Evolutionary conservation across 1,140 invertebrate species (phyloP).

Genomic region (Apis florea): DNA sequence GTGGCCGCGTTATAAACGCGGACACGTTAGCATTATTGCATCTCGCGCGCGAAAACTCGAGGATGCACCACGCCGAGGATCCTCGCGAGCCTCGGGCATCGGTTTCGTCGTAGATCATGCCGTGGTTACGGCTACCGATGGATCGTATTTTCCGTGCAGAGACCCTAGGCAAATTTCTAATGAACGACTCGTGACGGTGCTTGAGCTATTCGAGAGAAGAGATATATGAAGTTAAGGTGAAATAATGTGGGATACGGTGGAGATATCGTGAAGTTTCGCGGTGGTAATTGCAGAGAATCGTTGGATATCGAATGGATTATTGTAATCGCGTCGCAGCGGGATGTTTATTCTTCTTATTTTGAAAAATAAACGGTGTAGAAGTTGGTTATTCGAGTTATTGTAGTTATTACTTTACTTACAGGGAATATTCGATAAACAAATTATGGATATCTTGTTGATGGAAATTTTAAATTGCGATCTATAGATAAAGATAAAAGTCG

Average conservation of each 20-base stretch:
- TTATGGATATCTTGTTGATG: too few species aligned
- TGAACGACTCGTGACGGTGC: not conserved
- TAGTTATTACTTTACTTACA: too few species aligned
- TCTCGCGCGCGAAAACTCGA: conserved; percentile 65
- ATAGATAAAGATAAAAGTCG: too few species aligned
- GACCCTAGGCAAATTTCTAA: not conserved
- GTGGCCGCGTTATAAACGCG: conserved; percentile 60
- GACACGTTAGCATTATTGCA: conserved; percentile 75
- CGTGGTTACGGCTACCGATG: conserved; percentile 1
- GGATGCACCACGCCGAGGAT: conserved; percentile 5
- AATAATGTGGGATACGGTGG: not conserved
- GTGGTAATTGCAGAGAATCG: not conserved
- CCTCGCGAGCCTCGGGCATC: conserved; percentile 14
- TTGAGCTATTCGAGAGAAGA: not conserved
- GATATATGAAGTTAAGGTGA: not conserved
- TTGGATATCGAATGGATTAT: not conserved
- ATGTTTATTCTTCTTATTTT: not conserved
- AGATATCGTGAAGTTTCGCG: not conserved
- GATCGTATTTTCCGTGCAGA: not conserved
- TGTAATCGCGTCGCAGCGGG: not conserved
- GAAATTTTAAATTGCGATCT: too few species aligned
- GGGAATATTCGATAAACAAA: too few species aligned
- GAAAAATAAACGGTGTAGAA: too few species aligned
- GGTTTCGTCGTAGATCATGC: conserved; percentile 34
- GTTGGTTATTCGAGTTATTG: not conserved